Evolutionary conservation across 2,113 vertebrate species (phyloP).

Genomic region (Megaceryle torquata): DNA sequence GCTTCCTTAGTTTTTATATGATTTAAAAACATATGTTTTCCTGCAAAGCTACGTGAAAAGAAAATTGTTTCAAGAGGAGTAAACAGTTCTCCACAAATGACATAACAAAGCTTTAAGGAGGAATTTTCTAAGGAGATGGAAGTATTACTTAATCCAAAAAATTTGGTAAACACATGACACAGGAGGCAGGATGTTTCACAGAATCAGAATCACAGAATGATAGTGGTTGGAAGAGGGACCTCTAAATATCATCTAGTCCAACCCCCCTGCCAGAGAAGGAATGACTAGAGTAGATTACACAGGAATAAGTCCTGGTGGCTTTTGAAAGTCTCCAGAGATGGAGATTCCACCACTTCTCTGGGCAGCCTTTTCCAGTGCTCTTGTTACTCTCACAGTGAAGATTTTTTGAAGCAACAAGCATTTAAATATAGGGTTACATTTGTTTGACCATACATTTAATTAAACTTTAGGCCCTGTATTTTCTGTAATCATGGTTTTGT

Average conservation of each 20-base stretch:
- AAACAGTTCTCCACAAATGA: not conserved
- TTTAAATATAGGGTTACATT: not conserved
- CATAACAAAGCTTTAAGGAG: not conserved
- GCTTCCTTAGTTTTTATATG: not conserved
- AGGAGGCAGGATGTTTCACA: not conserved
- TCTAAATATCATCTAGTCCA: too few relatives aligned
- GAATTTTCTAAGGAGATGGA: not conserved
- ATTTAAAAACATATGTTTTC: not conserved
- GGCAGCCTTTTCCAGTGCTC: too few relatives aligned
- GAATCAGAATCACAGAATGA: too few relatives aligned
- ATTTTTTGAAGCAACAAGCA: too few relatives aligned
- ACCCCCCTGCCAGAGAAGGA: too few relatives aligned
- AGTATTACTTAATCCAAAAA: not conserved
- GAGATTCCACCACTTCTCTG: too few relatives aligned
- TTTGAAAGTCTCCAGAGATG: not conserved
- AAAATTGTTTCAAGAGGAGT: not conserved
- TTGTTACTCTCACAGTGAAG: too few relatives aligned
- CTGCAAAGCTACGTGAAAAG: not conserved
- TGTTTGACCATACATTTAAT: not conserved
- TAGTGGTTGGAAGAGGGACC: too few relatives aligned
- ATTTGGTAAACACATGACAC: not conserved
- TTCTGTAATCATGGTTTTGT: not conserved
- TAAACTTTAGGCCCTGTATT: not conserved
- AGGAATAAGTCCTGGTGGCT: too few relatives aligned
- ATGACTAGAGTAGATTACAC: too few relatives aligned